Evolutionary conservation across 2,888 invertebrate genomes (phyloP).

Genomic region (Synergus gifuensis): DNA sequence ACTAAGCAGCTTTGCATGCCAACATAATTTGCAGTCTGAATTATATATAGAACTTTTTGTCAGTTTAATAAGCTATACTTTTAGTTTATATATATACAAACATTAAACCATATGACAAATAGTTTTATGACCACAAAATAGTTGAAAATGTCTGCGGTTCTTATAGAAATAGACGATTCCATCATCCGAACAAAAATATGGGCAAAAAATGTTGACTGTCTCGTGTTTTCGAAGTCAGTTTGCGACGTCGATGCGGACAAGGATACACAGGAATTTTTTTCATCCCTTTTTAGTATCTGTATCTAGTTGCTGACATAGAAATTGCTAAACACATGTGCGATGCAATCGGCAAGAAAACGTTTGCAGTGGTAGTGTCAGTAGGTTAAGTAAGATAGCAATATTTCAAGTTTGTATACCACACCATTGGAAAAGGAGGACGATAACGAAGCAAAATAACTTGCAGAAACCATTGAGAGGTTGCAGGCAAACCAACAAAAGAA

Average conservation of each 20-base stretch:
- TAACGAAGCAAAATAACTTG: slow-evolving; percentile 10
- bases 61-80: background rate
- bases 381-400: slow-evolving; percentile 58
- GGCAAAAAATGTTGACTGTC: background rate
- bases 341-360: background rate
- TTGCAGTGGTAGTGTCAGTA: slow-evolving; percentile 47
- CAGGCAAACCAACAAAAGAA: too few species aligned
- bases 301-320: background rate
- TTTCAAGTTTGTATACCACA: slow-evolving; percentile 51
- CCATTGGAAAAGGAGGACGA: slow-evolving; percentile 52
- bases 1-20: background rate
- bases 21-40: background rate
- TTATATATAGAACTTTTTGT: background rate
- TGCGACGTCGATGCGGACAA: background rate
- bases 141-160: background rate
- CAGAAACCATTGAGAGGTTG: background rate
- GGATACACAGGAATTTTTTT: background rate
- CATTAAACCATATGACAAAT: too few species aligned
- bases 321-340: background rate
- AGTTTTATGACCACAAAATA: background rate
- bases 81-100: background rate
- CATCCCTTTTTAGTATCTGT: background rate
- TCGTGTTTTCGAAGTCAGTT: background rate
- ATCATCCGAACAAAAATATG: background rate
- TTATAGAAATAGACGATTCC: background rate